Percentiles rank a stretch among this genome's conserved stretches.
These are phyloP conservation scores for Stegodyphus dumicola DNA, from an alignment of 1,140 invertebrate species.

Conservation along the genomic window DNA sequence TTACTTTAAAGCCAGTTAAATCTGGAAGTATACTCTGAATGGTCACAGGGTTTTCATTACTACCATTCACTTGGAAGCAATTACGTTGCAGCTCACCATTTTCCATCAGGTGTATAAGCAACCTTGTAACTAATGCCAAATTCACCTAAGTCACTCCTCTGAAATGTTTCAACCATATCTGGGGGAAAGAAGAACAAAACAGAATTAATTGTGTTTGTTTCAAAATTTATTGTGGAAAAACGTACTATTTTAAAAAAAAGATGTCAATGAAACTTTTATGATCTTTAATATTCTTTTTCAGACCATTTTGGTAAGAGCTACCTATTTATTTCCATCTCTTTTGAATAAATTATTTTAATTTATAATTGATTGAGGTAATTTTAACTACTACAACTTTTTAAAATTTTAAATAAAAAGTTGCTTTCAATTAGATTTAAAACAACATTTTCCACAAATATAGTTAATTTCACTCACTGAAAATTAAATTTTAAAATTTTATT, in stretches of 20 bases:
- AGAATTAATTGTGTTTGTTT: no score
- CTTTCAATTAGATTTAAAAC: no score
- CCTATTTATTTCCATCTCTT: no score
- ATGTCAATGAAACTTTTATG: neutral
- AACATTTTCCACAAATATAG: no score
- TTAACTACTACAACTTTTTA: no score
- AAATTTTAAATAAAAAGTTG: no score
- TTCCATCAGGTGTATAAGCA: conserved; percentile 83
- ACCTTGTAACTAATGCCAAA: conserved; percentile 86
- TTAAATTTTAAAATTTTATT: no score
- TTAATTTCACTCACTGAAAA: no score
- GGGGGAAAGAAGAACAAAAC: neutral
- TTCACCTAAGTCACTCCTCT: conserved; percentile 74
- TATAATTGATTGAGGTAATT: no score
- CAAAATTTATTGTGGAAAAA: neutral
- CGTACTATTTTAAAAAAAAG: neutral
- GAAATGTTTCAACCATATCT: conserved; percentile 89
- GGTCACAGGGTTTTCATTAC: conserved; percentile 72
- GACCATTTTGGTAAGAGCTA: neutral
- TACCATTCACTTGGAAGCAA: conserved; percentile 89
- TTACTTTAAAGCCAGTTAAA: conserved; percentile 75
- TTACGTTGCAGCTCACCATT: conserved; percentile 67
- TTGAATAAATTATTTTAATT: no score
- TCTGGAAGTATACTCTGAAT: conserved; percentile 87
- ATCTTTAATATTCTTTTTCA: no score